Base-by-base conservation (phyloP, 30 jellyfish, hydroid and myxozoan species). In the Nemopilema nomurai region DNA sequence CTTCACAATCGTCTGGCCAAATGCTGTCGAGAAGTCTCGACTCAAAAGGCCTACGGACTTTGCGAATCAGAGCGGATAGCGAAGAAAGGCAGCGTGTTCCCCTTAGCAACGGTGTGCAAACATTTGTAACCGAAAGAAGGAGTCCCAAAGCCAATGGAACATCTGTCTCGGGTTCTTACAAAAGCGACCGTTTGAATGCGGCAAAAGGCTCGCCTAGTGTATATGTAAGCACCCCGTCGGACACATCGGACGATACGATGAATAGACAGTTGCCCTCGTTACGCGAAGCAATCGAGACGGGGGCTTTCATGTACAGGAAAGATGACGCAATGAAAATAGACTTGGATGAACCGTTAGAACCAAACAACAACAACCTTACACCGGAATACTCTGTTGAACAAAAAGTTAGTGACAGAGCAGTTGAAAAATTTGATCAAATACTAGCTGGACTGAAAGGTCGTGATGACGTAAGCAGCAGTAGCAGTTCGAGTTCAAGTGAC, bases 251-350 rank as follows among this genome's bases (percentile, higher is more conserved):
- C 31, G 50, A 50, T 19, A n/a, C n/a, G n/a, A n/a, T 41, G 57
- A 33, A 71, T 19, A 65, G 71, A 49, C 77, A 50, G 1, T 20
- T 71, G 27, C 76, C 93, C 29, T 86, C 93, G 63, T 50, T 84
- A 31, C 93, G 93, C 52, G 93, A 82, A 19, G 87, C 93, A 21
- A 49, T 84, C 29, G 78, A 74, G 57, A 78, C 71, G 9, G 93
- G 87, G 0, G 53, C 87, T 72, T 84, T 73, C 28, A 84, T 74
- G 93, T 84, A 84, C 68, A 87, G 87, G 28, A 49, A 41, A 19
- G 21, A 81, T 67, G 87, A 74, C 21, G 65, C 67, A 32, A 9
- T 63, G 65, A 18, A 32, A 62, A 0, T 3, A 23, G 66, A 84
- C 19, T 8, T 18, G 16, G 7, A 27, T 20, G 49, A 16, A 27